Evolutionary conservation across 2,888 invertebrate species (phyloP).

Genomic region (Hyppa rectilinea): DNA sequence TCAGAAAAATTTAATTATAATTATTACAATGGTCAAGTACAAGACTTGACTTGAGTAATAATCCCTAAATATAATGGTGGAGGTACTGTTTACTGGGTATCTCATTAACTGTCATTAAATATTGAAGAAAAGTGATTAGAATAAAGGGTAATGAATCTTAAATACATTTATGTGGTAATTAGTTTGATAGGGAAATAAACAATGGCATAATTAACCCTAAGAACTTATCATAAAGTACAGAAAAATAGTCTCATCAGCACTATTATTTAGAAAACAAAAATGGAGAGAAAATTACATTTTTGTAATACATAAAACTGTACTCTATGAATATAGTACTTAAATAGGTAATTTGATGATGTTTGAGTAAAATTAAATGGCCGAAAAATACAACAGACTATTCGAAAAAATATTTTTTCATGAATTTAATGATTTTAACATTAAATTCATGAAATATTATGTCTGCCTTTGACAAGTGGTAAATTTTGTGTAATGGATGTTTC

Average conservation of each 20-base stretch:
- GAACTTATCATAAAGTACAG: background rate
- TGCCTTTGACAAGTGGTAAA: conserved; percentile 33
- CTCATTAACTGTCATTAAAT: conserved; percentile 17
- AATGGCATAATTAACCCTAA: conserved; percentile 3
- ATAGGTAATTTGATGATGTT: too few species aligned
- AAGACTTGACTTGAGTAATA: too few species aligned
- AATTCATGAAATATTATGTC: too few species aligned
- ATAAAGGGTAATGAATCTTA: conserved; percentile 24
- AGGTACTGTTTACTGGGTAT: background rate
- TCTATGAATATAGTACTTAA: background rate
- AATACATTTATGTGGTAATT: conserved; percentile 24
- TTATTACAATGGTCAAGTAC: too few species aligned
- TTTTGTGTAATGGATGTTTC: conserved; percentile 10
- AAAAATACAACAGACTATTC: background rate
- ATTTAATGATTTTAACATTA: too few species aligned
- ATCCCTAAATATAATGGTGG: background rate
- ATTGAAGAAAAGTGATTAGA: conserved; percentile 13
- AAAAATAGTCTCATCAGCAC: conserved; percentile 18
- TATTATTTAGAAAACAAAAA: background rate
- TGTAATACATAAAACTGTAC: background rate
- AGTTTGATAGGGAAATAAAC: conserved; percentile 29
- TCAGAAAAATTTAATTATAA: too few species aligned
- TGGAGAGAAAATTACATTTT: background rate
- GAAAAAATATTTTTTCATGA: background rate
- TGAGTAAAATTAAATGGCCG: background rate